Evolutionary conservation across 2,113 vertebrate genomes (phyloP).

Genomic region (Colaptes auratus): DNA sequence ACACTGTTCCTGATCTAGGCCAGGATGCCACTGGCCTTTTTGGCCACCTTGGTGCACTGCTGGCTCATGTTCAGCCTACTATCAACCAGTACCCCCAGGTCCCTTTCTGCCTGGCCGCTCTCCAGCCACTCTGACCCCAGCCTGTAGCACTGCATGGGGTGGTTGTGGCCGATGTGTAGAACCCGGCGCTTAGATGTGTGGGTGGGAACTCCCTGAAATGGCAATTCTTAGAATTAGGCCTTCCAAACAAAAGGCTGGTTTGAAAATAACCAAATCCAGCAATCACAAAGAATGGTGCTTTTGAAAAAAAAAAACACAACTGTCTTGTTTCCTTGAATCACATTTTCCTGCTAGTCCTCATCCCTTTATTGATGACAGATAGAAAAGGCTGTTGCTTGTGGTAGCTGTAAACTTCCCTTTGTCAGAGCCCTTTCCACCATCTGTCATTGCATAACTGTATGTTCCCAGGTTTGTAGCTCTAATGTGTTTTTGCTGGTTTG

Average conservation of each 20-base stretch:
- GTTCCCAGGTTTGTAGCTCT: slow-evolving; percentile 66
- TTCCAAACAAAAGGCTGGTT: slow-evolving; percentile 47
- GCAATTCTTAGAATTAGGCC: slow-evolving; percentile 47
- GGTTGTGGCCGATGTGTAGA: too few species aligned
- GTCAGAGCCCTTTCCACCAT: slow-evolving; percentile 61
- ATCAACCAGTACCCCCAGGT: too few species aligned
- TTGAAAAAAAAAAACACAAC: not conserved
- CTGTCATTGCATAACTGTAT: slow-evolving; percentile 69
- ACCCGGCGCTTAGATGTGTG: not conserved
- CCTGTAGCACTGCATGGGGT: too few species aligned
- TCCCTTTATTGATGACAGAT: slow-evolving; percentile 62
- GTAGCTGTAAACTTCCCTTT: slow-evolving; percentile 57
- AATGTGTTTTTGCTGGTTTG: slow-evolving; percentile 67
- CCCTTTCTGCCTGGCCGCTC: too few species aligned
- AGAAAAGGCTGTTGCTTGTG: slow-evolving; percentile 51
- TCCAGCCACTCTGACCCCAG: too few species aligned
- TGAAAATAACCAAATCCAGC: slow-evolving; percentile 54
- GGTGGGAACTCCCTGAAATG: slow-evolving; percentile 30
- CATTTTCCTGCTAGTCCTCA: slow-evolving; percentile 54
- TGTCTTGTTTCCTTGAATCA: slow-evolving; percentile 47
- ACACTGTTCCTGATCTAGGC: too few species aligned
- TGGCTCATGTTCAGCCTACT: too few species aligned
- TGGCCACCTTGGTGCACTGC: too few species aligned
- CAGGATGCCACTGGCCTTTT: too few species aligned
- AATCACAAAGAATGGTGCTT: slow-evolving; percentile 52